Evolutionary conservation across 2,797 vertebrate genomes (phyloP).

Genomic region (Macrochelys suwanniensis): DNA sequence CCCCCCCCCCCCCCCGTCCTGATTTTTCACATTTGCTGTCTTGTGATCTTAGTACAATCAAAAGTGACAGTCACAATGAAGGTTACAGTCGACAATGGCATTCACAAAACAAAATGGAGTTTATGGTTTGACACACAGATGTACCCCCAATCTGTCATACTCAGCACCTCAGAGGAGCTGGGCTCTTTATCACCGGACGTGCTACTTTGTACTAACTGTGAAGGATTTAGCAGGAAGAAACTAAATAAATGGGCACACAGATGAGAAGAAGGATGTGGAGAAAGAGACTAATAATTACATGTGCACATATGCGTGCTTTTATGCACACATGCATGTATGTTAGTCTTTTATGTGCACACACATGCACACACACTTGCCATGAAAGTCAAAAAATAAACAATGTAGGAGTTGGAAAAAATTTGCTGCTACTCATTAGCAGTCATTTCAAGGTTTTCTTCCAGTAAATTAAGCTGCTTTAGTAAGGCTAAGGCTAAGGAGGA

Average conservation of each 20-base stretch:
- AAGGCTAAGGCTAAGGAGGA: background rate
- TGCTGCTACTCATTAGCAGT: background rate
- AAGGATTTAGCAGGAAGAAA: background rate
- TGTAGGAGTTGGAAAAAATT: background rate
- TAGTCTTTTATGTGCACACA: background rate
- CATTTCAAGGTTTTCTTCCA: background rate
- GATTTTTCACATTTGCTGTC: too few species aligned
- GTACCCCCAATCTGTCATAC: background rate
- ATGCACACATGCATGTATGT: accelerated
- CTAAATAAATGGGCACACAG: background rate
- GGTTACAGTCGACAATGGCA: background rate
- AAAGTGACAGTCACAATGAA: background rate
- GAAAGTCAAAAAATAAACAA: background rate
- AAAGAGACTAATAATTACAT: accelerated
- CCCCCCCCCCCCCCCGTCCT: too few species aligned
- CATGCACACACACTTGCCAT: background rate
- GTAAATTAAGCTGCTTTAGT: conserved; percentile 19
- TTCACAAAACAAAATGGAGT: background rate
- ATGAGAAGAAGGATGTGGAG: background rate
- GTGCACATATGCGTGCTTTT: too few species aligned
- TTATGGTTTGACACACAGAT: background rate
- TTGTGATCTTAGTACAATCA: background rate
- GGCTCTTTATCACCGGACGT: background rate
- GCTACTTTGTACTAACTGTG: background rate
- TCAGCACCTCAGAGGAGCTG: background rate